Conservation (phyloP, 1,140 invertebrate genomes). For the Meteorus sp. region DNA sequence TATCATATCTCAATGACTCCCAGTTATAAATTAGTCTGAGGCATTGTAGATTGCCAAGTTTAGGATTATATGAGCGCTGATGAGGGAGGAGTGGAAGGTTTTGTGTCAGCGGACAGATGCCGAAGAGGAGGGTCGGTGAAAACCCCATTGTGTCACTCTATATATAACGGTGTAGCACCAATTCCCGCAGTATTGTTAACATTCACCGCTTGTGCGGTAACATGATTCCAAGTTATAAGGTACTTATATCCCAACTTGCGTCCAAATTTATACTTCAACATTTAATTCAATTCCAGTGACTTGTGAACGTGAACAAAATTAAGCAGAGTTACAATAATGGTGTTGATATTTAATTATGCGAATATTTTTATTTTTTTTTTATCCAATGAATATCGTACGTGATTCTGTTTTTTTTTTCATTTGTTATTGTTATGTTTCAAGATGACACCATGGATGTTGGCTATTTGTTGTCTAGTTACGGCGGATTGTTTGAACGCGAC, state of each 20-base stretch:
- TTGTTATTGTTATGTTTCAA: slow-evolving; percentile 38
- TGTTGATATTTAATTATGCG: too few species aligned
- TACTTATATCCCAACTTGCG: slow-evolving; percentile 36
- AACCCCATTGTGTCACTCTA: slow-evolving; percentile 52
- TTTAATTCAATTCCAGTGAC: too few species aligned
- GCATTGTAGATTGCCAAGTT: too few species aligned
- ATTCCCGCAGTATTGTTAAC: slow-evolving; percentile 55
- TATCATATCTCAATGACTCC: too few species aligned
- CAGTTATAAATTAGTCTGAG: too few species aligned
- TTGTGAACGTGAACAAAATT: too few species aligned
- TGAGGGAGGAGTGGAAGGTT: too few species aligned
- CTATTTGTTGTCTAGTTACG: slow-evolving; percentile 52
- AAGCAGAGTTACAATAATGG: too few species aligned
- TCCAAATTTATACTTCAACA: too few species aligned
- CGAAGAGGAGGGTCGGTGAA: slow-evolving; percentile 23
- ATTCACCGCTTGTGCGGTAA: slow-evolving; percentile 59
- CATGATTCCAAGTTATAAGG: slow-evolving; percentile 58
- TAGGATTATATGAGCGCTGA: slow-evolving; percentile 28
- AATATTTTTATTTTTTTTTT: slow-evolving; percentile 3
- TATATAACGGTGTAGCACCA: slow-evolving; percentile 50
- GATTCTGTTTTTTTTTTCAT: slow-evolving; percentile 5
- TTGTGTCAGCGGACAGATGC: too few species aligned
- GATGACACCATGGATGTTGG: slow-evolving; percentile 59
- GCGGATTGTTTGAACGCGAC: slow-evolving; percentile 53
- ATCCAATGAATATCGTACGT: neutral